Percentiles rank a stretch among this genome's conserved stretches.
phyloP scores from a whole-genome alignment of 2,113 vertebrate species.

The Alosa alosa region DNA sequence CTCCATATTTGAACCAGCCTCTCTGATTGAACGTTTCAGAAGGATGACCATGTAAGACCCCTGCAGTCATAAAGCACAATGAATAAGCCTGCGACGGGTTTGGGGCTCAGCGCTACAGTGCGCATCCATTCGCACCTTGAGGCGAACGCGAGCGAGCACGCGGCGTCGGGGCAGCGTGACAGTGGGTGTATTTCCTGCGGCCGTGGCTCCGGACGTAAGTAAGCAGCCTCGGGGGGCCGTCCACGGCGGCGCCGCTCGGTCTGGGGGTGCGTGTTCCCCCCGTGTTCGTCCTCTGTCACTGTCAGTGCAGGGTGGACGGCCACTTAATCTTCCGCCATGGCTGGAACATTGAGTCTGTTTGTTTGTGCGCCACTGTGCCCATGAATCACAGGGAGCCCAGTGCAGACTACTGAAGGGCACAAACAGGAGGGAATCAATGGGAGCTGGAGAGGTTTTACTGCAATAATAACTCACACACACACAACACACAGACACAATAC shows the following conservation, averaged over 20 bases:
- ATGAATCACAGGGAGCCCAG: slow-evolving; percentile 45
- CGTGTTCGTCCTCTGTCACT: slow-evolving; percentile 28
- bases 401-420: slow-evolving; percentile 35
- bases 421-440: slow-evolving; percentile 33
- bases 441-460: slow-evolving; percentile 32
- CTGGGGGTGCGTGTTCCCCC: slow-evolving; percentile 25
- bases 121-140: neutral
- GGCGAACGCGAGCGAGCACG: too few relatives aligned
- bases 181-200: neutral
- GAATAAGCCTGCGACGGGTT: neutral
- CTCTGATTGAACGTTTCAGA: neutral
- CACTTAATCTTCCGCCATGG: slow-evolving; percentile 39
- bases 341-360: slow-evolving; percentile 37
- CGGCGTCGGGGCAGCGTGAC: neutral
- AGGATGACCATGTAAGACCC: neutral
- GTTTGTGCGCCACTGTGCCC: slow-evolving; percentile 29
- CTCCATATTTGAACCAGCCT: neutral
- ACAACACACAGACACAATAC: neutral
- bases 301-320: slow-evolving; percentile 30
- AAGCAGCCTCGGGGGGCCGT: neutral
- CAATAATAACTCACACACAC: too few relatives aligned
- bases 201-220: neutral
- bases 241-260: neutral
- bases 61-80: neutral
- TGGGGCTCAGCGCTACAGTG: too few relatives aligned